phyloP scores from a whole-genome alignment of 2,888 invertebrate genomes.

The Drosophila neotestacea region DNA sequence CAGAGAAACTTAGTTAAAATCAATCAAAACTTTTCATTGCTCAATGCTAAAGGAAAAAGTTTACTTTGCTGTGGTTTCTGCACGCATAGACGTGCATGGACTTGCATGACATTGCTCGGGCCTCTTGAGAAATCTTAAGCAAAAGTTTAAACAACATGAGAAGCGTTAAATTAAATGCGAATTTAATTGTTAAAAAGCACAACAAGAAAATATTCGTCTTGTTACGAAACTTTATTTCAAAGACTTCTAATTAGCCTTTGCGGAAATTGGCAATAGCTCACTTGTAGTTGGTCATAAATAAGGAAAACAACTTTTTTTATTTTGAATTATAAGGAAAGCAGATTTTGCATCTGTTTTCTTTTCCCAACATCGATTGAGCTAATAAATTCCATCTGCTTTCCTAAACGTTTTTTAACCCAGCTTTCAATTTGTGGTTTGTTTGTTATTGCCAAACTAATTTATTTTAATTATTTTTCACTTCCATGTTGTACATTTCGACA shows the following conservation, averaged over 20 bases:
- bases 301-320: conserved; percentile 3
- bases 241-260: neutral
- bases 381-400: neutral
- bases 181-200: conserved; percentile 31
- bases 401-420: neutral
- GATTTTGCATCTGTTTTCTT: conserved; percentile 15
- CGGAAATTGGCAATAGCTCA: conserved; percentile 8
- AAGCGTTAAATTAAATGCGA: conserved; percentile 32
- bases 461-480: conserved; percentile 17
- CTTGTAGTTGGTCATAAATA: conserved; percentile 13
- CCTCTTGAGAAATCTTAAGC: conserved; percentile 6
- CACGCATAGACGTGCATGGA: conserved; percentile 13
- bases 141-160: conserved; percentile 29
- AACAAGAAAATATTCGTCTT: neutral
- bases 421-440: conserved; percentile 4
- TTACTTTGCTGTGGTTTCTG: conserved; percentile 17
- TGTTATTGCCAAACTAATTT: conserved; percentile 5
- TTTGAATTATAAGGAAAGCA: neutral
- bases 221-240: neutral
- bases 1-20: conserved; percentile 20
- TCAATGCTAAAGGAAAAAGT: conserved; percentile 20
- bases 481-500: conserved; percentile 2
- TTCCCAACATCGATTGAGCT: conserved; percentile 1
- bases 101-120: conserved; percentile 5
- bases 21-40: conserved; percentile 51